These are phyloP conservation scores for Autographa pulchrina DNA, from an alignment of 2,888 invertebrate genomes.

Conservation along the genomic window DNA sequence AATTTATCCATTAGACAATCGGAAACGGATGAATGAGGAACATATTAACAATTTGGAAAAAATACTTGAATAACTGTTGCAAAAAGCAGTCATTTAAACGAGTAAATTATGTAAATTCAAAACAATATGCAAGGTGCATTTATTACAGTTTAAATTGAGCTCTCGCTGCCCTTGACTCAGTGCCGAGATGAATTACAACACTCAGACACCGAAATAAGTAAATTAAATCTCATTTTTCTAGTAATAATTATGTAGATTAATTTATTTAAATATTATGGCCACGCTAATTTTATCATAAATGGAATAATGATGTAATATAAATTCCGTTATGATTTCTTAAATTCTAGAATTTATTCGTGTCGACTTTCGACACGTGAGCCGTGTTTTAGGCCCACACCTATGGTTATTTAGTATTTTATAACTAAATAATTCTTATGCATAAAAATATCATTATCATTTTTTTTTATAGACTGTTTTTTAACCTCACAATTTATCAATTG, in stretches of 20 bases:
- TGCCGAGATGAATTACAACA: not conserved
- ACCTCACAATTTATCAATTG: no score
- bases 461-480: no score
- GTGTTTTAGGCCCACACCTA: not conserved
- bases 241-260: not conserved
- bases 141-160: not conserved
- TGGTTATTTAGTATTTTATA: no score
- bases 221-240: not conserved
- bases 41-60: no score
- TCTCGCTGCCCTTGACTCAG: not conserved
- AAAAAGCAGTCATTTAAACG: not conserved
- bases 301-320: not conserved
- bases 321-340: constrained; percentile 1
- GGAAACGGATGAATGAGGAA: no score
- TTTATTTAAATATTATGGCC: not conserved
- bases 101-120: not conserved
- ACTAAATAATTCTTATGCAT: no score
- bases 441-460: no score
- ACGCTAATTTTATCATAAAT: not conserved
- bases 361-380: not conserved
- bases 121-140: not conserved
- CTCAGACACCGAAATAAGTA: not conserved
- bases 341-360: not conserved
- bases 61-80: no score
- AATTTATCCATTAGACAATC: no score